These are phyloP conservation scores for Brassicogethes aeneus DNA, from an alignment of 2,888 invertebrate genomes.

Conservation along the genomic window DNA sequence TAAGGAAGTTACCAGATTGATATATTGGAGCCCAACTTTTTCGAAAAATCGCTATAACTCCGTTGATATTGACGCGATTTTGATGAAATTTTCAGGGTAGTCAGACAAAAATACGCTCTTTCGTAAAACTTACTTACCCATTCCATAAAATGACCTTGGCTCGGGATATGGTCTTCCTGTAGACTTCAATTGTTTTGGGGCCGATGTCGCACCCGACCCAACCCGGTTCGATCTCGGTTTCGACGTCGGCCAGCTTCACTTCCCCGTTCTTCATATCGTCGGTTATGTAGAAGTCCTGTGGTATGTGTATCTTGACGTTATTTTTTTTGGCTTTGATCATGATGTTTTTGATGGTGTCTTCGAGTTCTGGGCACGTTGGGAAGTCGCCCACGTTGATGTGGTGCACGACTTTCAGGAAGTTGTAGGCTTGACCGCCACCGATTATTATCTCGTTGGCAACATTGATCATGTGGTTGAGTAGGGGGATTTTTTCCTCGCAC, in stretches of 20 bases:
- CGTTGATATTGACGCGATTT: too few relatives aligned
- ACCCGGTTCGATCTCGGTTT: not conserved
- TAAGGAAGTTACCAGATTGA: too few relatives aligned
- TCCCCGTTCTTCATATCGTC: not conserved
- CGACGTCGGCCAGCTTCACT: not conserved
- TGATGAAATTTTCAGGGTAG: too few relatives aligned
- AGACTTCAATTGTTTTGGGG: not conserved
- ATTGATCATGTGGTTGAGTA: not conserved
- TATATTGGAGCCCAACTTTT: too few relatives aligned
- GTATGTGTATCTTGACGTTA: not conserved
- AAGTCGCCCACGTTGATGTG: not conserved
- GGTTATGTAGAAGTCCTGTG: not conserved
- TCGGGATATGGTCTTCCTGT: not conserved
- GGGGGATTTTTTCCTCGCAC: slow-evolving; percentile 1
- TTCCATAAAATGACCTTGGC: slow-evolving; percentile 1
- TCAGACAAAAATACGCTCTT: not conserved
- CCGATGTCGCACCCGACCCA: not conserved
- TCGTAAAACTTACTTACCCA: not conserved
- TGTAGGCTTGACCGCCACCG: slow-evolving; percentile 1
- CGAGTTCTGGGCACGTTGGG: not conserved
- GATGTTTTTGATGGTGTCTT: not conserved
- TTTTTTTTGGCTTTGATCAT: not conserved
- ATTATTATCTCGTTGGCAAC: not conserved
- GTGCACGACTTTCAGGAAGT: not conserved
- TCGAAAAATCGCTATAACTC: too few relatives aligned